phyloP scores from a whole-genome alignment of 2,888 invertebrate species.

The Pseudococcus jackbeardsleyi region DNA sequence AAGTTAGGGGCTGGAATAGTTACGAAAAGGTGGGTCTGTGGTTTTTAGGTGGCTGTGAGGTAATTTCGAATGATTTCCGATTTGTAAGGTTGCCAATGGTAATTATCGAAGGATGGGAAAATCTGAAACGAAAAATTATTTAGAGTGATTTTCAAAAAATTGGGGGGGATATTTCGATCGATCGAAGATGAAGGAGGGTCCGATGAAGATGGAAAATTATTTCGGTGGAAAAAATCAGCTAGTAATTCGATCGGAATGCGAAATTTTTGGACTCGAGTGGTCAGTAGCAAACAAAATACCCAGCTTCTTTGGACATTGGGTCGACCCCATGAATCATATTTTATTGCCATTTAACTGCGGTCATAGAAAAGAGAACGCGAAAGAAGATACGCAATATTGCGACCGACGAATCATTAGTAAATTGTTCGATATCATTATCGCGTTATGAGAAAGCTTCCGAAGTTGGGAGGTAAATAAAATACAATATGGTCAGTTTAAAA shows the following conservation, averaged over 20 bases:
- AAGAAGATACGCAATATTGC: neutral
- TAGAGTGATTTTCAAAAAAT: no score
- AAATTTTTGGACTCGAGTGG: neutral
- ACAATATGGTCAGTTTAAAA: neutral
- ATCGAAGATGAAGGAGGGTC: neutral
- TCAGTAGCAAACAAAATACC: neutral
- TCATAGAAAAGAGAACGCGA: neutral
- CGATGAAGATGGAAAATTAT: neutral
- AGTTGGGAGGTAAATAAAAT: neutral
- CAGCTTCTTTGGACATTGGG: neutral
- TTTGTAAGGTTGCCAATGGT: no score
- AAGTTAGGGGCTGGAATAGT: neutral
- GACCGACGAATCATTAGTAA: neutral
- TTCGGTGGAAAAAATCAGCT: neutral
- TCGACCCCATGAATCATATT: slow-evolving; percentile 3
- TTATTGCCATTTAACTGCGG: neutral
- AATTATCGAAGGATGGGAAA: no score
- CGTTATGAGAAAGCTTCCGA: neutral
- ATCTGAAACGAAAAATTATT: no score
- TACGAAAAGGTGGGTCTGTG: neutral
- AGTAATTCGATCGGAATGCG: neutral
- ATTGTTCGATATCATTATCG: neutral
- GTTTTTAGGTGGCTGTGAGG: no score
- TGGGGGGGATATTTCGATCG: neutral
- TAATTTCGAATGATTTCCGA: no score